Evolutionary conservation across 1,140 invertebrate genomes (phyloP), one percentile per base, ranked within the genome.

Genomic region (Cotesia chilonis): DNA sequence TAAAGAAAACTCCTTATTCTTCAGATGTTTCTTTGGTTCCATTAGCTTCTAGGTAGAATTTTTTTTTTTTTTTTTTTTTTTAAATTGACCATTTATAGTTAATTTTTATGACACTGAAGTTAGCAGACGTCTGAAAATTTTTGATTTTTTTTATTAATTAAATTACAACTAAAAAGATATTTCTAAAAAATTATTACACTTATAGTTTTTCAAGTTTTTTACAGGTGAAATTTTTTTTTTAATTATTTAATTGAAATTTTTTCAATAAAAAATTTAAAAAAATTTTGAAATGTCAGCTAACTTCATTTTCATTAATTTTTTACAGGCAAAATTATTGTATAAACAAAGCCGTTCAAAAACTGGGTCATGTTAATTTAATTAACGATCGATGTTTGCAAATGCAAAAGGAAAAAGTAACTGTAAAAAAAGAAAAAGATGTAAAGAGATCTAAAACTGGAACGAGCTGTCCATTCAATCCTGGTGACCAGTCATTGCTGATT

Each of bases 381-480:
- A 99, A 99, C 90, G 97, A 99, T 86, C 92, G 88, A 89, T 99
- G 98, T 85, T 81, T 96, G 75, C 96, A 99, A 77, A 83, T 99
- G 78, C 94, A 95, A 86, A 93, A 87, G 92, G 91, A 64, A 89
- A 91, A 88, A 86, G 85, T 88, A 57, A 83, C 86, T 47, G 88
- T 88, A 7, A 88, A 89, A 61, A 89, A 91, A 69, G 92, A 92
- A 20, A 90, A 89, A 83, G 84, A 88, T 51, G 35, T 90, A 10
- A 93, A 92, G 78, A 89, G 89, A 85, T 88, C 86, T 54, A 91
- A 90, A 87, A 77, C 82, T 17, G 82, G 89, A 72, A 82, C 87
- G 68, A 86, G 87, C 17, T 95, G 95, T 88, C 90, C 91, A 52
- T 94, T 89, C 83, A 86, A 92, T 87, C 83, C 89, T 90, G 83